A percentile compares a stretch with the other conserved stretches of the same genome.
Evolutionary conservation across 92 coral and sea anemone genomes (phyloP).

Genomic region (Parazoanthus atlanticus): DNA sequence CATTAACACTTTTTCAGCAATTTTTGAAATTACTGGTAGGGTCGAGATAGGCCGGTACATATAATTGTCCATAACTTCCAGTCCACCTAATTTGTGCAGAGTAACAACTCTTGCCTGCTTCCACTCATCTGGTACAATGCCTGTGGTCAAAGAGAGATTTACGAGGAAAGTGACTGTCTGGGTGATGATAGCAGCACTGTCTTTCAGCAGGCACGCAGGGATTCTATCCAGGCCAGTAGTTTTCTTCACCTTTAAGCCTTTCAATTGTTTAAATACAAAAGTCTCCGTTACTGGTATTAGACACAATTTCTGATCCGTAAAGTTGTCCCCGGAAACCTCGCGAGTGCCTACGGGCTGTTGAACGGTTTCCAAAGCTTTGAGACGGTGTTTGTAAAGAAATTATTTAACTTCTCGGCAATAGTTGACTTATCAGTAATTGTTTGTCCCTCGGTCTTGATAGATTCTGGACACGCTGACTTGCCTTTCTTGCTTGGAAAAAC

Average conservation of each 20-base stretch:
- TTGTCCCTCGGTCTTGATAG: conserved; percentile 19
- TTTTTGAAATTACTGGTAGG: conserved; percentile 39
- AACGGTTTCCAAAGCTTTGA: conserved; percentile 31
- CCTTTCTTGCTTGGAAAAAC: conserved; percentile 30
- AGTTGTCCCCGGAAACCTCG: conserved; percentile 8
- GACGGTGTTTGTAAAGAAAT: conserved; percentile 23
- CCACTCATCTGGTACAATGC: no score
- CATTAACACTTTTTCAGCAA: conserved; percentile 49
- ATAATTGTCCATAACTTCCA: conserved; percentile 38
- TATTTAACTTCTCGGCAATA: conserved; percentile 27
- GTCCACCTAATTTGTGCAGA: conserved; percentile 33
- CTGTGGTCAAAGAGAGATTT: conserved; percentile 39
- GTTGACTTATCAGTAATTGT: conserved; percentile 6
- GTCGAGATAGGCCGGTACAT: conserved; percentile 36
- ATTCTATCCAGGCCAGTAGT: no score
- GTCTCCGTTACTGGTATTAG: conserved; percentile 19
- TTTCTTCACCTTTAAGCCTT: conserved; percentile 32
- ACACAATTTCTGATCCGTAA: conserved; percentile 23
- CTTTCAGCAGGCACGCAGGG: conserved; percentile 22
- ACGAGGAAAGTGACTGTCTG: neutral
- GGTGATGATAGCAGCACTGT: conserved; percentile 36
- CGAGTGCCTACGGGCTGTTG: conserved; percentile 15
- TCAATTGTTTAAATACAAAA: conserved; percentile 14
- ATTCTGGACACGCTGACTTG: conserved; percentile 33
- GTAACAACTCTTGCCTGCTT: conserved; percentile 37